Evolutionary conservation across 1,140 invertebrate genomes (phyloP), one percentile per base, ranked within the genome.

Genomic region (Homalodisca vitripennis): DNA sequence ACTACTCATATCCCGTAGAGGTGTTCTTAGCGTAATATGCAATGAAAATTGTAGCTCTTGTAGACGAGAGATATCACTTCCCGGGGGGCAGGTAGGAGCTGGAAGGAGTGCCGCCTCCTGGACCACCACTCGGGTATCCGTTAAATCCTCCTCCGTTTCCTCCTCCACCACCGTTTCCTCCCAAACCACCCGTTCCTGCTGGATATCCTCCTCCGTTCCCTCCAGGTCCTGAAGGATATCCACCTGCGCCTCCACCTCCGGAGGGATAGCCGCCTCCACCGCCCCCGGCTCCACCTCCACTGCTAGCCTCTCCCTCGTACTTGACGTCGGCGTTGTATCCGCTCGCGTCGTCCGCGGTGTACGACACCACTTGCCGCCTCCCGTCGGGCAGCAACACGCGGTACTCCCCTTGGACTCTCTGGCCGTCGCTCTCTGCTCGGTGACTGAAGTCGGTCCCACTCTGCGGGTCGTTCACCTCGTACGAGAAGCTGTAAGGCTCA

Each of bases 401-500:
- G 79, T 92, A 92, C 75, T 91, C 88, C 22, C 91, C 91, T 2
- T 80, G 77, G 1, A 88, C 86, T 24, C 82, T 87, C 73, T 89
- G 88, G 0, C 90, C 90, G 74, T 92, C 90, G 34, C 89, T 91
- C 41, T 81, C 84, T 75, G 91, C 89, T 51, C 85, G 82, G 46
- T 88, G 78, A 24, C 86, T 86, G 77, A 89, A 91, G 72, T 91
- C 89, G 71, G 90, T 91, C 24, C 89, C 89, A 12, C 84, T 85
- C 66, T 88, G 86, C 3, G 85, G 84, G 72, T 92, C 90, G 75
- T 89, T 90, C 29, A 92, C 90, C 62, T 89, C 87, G 77, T 92
- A 92, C 1, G 88, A 87, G 74, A 91, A 92, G 75, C 90, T 89
- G 78, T 91, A 92, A 0, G 89, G 86, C 77, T 90, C 90, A 1